Evolutionary conservation across 2,113 vertebrate genomes (phyloP).

Genomic region (Scopus umbretta): DNA sequence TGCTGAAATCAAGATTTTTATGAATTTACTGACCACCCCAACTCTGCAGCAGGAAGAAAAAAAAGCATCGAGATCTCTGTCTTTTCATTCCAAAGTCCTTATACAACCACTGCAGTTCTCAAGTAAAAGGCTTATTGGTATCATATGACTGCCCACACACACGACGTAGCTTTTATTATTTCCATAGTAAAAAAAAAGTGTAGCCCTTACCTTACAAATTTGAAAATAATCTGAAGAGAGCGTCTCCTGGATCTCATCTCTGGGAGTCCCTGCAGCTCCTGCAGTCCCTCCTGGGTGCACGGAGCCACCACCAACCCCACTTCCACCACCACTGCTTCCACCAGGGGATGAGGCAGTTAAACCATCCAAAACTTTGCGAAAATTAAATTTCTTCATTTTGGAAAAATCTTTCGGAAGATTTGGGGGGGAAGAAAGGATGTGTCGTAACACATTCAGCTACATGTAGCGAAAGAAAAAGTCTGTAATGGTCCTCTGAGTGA

Average conservation of each 20-base stretch:
- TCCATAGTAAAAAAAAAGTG: background rate
- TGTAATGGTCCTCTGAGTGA: slow-evolving; percentile 49
- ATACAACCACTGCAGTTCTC: slow-evolving; percentile 40
- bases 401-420: slow-evolving; percentile 53
- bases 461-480: slow-evolving; percentile 25
- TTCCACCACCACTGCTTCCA: slow-evolving; percentile 67
- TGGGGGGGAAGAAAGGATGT: background rate
- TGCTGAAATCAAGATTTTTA: background rate
- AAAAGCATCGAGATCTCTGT: background rate
- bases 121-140: background rate
- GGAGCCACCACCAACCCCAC: slow-evolving; percentile 62
- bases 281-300: slow-evolving; percentile 79
- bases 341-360: slow-evolving; percentile 90
- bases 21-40: background rate
- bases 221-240: slow-evolving; percentile 95
- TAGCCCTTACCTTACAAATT: slow-evolving; percentile 90
- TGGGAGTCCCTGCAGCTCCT: slow-evolving; percentile 81
- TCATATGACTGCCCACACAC: background rate
- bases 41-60: slow-evolving; percentile 3
- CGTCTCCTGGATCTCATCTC: slow-evolving; percentile 90
- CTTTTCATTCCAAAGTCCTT: slow-evolving; percentile 3
- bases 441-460: slow-evolving; percentile 40
- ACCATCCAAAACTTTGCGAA: slow-evolving; percentile 97
- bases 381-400: slow-evolving; percentile 96
- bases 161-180: background rate